Evolutionary conservation across 2,888 invertebrate genomes (phyloP), one percentile per base, ranked within the genome.

Genomic region (Acholoe squamosa): DNA sequence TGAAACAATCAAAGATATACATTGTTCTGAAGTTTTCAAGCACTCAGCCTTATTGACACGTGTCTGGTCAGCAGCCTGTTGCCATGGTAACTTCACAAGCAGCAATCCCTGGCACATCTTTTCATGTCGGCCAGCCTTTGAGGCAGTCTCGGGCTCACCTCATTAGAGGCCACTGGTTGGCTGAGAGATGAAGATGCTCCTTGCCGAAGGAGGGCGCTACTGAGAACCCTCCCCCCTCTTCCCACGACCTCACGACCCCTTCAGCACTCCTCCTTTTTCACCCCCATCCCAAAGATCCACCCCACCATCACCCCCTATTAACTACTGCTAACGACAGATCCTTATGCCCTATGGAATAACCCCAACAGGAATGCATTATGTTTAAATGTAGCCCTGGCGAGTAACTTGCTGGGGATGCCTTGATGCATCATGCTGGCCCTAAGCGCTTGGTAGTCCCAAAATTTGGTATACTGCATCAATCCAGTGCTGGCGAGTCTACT

Each of bases 71-170:
- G 43, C 10, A 43, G 71, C 71, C 71, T 28, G 71, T 71, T 71
- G 25, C 71, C 71, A 71, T 71, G 71, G 71, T 71, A 71, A 71
- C 71, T 71, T 5, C 3, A 25, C 71, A 71, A 71, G 71, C 71
- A 14, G 71, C 71, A 71, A 71, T 71, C 71, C 71, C 71, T 14
- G 31, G 25, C 28, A 25, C 28, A 71, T 71, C 71, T 71, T 71
- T 71, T 71, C 71, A 71, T 71, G 71, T 28, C 71, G 25, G 28
- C 7, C 25, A 5, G 25, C 71, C 31, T 71, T 71, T 25, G 31
- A 28, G 71, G 71, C 71, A 71, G 71, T 71, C 71, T 25, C 71
- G 71, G 71, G 71, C 71, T 71, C 71, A 28, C 71, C 71, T 71
- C 71, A 71, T 71, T 71, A 71, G 71, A 71, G 71, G n/a, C 31